phyloP scores from a whole-genome alignment of 2,888 invertebrate species.

The Eupithecia exiguata region DNA sequence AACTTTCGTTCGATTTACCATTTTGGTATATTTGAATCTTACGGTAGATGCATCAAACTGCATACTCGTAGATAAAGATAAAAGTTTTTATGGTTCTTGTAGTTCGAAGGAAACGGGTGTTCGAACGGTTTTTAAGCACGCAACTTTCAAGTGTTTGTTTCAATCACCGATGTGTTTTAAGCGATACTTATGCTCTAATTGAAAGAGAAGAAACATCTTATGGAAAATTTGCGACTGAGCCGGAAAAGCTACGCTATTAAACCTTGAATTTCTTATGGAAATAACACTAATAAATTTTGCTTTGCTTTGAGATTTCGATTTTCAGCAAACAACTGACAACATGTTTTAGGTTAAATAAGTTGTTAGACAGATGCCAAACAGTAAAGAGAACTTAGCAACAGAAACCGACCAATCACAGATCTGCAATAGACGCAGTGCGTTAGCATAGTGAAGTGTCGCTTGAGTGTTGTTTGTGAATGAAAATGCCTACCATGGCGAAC shows the following conservation, averaged over 20 bases:
- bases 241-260: background rate
- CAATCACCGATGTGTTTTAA: background rate
- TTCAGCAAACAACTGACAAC: too few relatives aligned
- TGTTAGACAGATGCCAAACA: too few relatives aligned
- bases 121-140: background rate
- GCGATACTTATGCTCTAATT: background rate
- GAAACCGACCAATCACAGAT: too few relatives aligned
- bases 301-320: too few relatives aligned
- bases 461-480: too few relatives aligned
- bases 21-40: background rate
- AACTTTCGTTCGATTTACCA: background rate
- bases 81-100: background rate
- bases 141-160: background rate
- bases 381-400: too few relatives aligned
- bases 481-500: too few relatives aligned
- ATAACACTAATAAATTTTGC: too few relatives aligned
- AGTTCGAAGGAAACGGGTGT: slow-evolving; percentile 2
- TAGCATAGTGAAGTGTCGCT: too few relatives aligned
- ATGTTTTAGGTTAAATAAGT: too few relatives aligned
- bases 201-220: background rate
- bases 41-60: background rate
- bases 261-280: too few relatives aligned
- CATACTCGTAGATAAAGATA: background rate
- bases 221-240: background rate
- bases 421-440: too few relatives aligned